A percentile compares a stretch with the other conserved stretches of the same genome.
Evolutionary conservation across 2,888 invertebrate genomes (phyloP).

Genomic region (Graphium colonna): DNA sequence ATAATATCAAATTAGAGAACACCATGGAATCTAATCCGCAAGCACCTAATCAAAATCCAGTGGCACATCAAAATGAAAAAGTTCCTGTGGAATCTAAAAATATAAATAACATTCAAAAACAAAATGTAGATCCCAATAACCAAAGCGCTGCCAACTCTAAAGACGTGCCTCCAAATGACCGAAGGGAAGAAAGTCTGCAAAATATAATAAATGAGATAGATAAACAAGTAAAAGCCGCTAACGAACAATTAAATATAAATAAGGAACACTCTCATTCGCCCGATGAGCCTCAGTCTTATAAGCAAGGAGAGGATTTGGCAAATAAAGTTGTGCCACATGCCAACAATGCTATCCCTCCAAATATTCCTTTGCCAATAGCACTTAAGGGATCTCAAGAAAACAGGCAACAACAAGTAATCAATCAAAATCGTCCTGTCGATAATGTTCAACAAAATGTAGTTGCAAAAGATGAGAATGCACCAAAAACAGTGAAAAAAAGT

Average conservation of each 20-base stretch:
- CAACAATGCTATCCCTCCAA: constrained; percentile 36
- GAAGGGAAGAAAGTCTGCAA: constrained; percentile 4
- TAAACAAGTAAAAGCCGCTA: neutral
- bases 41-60: constrained; percentile 1
- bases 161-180: constrained; percentile 9
- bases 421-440: constrained; percentile 3
- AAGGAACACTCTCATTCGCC: constrained; percentile 50
- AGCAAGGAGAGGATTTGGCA: constrained; percentile 55
- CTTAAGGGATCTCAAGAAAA: constrained; percentile 35
- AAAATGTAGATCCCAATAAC: constrained; percentile 1
- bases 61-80: neutral
- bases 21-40: constrained; percentile 8
- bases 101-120: constrained; percentile 10
- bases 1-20: constrained; percentile 18
- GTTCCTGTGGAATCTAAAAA: neutral
- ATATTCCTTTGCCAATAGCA: constrained; percentile 50
- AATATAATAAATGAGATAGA: constrained; percentile 5
- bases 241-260: neutral
- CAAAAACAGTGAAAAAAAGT: constrained; percentile 30
- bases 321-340: constrained; percentile 29
- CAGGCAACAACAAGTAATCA: constrained; percentile 6
- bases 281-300: constrained; percentile 66
- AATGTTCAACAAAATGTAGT: constrained; percentile 24
- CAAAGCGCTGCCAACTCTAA: neutral
- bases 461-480: constrained; percentile 20